Base-by-base conservation (phyloP, 2,888 invertebrate genomes). In the Danaus chrysippus region DNA sequence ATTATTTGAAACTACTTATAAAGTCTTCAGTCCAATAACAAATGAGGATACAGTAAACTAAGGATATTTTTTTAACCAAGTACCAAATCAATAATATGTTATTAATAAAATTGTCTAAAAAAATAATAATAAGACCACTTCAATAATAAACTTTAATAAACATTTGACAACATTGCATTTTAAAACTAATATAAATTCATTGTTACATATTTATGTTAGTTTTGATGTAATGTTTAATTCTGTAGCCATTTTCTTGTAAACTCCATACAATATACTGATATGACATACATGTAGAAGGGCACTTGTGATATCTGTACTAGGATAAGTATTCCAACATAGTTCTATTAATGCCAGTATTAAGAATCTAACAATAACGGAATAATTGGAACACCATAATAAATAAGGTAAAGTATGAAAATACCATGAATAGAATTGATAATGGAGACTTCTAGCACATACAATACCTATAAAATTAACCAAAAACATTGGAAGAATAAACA, bases 361-460 rank as follows among this genome's bases (percentile, higher is more conserved):
- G 78, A 97, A 94, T 68, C 95, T 94, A 10, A 93, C 81, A 59
- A 93, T 93, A 59, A 93, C 91, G 12, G 94, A 93, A 74, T 93
- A 95, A 62, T 93, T 92, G 1, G 96, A 96, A 61, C 94, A 95
- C 97, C 98, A 99, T 3, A 96, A 92, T 59, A 99, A 87, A 83
- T 98, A 98, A 10, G 98, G 97, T 67, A 99, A 91, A 57, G 94
- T 94, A 76, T 96, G 96, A 77, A 95, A 96, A 81, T 99, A 99
- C 99, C 99, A 99, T 42, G 98, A 94, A 83, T 99, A 99, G 88
- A 99, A 99, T 84, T 99, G 99, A 86, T 99, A 99, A 86, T 99
- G 99, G 15, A 99, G 91, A 19, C 99, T 98, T 64, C 99, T 93
- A 42, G 98, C 96, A 80, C 97, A 99, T 52, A 94, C 92, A 61